These are phyloP conservation scores for Nixonia krombeini DNA, from an alignment of 1,140 invertebrate species.

Conservation along the genomic window DNA sequence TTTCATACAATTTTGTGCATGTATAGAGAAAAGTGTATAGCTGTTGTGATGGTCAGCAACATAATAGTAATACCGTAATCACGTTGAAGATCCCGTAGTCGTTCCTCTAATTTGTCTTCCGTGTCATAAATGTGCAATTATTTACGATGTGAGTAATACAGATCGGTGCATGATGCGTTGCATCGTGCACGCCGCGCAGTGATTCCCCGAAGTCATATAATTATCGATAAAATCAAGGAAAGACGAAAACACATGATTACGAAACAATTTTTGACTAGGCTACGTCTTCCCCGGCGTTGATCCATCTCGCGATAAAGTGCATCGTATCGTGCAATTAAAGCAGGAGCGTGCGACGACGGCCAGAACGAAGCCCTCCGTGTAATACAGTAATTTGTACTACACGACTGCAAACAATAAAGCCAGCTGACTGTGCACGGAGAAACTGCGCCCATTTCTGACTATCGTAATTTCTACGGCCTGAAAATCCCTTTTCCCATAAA, in stretches of 20 bases:
- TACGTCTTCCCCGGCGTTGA: background rate
- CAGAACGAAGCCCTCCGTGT: constrained; percentile 21
- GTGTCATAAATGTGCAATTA: constrained; percentile 42
- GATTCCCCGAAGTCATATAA: constrained; percentile 40
- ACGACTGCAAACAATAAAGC: constrained; percentile 42
- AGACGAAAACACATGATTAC: constrained; percentile 40
- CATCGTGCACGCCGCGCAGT: constrained; percentile 11
- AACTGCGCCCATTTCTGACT: too few relatives aligned
- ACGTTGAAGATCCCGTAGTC: too few relatives aligned
- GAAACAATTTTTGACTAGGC: constrained; percentile 45
- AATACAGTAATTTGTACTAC: constrained; percentile 51
- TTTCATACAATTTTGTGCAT: too few relatives aligned
- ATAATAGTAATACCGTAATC: too few relatives aligned
- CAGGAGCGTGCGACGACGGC: constrained; percentile 12
- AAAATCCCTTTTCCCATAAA: too few relatives aligned
- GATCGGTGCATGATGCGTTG: background rate
- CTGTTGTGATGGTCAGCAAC: too few relatives aligned
- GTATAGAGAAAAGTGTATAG: too few relatives aligned
- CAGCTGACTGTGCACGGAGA: constrained; percentile 19
- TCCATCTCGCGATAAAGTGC: constrained; percentile 3
- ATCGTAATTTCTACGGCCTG: too few relatives aligned
- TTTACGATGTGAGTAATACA: constrained; percentile 38
- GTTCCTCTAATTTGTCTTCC: constrained; percentile 37
- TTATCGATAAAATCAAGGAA: constrained; percentile 51
- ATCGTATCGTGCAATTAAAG: constrained; percentile 3